Evolutionary conservation across 64 coral and sea anemone species (phyloP).

Genomic region (Actinia tenebrosa): DNA sequence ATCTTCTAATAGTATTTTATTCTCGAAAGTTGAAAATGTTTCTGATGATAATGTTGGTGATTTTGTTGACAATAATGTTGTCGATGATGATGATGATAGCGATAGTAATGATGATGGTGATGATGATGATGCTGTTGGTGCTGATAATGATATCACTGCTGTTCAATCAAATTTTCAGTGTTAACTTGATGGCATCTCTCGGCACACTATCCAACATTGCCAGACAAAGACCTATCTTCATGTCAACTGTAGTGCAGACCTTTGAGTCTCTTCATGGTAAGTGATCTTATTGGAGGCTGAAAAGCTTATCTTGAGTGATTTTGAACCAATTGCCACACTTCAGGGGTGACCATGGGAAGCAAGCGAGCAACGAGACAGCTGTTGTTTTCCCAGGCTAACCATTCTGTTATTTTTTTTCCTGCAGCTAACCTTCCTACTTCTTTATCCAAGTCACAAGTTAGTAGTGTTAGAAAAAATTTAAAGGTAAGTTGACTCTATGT

Average conservation of each 20-base stretch:
- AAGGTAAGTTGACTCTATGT: conserved; percentile 42
- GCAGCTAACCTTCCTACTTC: conserved; percentile 92
- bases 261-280: conserved; percentile 95
- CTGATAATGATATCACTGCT: background rate
- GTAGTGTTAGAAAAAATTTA: conserved; percentile 96
- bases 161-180: conserved; percentile 36
- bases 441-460: conserved; percentile 97
- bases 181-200: conserved; percentile 95
- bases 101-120: background rate
- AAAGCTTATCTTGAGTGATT: background rate
- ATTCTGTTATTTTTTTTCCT: background rate
- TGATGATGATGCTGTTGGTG: no score
- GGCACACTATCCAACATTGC: conserved; percentile 94
- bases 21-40: no score
- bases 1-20: no score
- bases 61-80: no score
- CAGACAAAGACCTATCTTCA: conserved; percentile 90
- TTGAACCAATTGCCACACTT: no score
- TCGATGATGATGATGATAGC: no score
- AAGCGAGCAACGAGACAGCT: no score
- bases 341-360: no score
- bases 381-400: no score
- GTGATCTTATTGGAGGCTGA: background rate
- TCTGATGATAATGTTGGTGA: no score
- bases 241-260: conserved; percentile 92